phyloP scores from a whole-genome alignment of 2,888 invertebrate species.

The Lathronympha strigana region DNA sequence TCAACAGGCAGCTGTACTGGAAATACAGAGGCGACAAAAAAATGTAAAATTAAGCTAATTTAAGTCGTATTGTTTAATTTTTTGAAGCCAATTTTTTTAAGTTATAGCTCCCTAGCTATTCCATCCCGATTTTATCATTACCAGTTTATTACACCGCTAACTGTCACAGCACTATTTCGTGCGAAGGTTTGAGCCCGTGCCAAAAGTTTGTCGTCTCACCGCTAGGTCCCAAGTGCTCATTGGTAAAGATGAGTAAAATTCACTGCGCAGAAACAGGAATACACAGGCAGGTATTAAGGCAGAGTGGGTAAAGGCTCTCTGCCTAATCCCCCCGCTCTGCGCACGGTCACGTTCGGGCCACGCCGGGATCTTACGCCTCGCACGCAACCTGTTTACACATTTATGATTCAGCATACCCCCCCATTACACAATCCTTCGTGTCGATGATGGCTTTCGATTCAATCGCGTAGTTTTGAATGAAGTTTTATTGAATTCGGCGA shows the following conservation, averaged over 20 bases:
- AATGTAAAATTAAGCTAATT: too few species aligned
- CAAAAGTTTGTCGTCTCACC: too few species aligned
- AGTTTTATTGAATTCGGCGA: constrained; percentile 25
- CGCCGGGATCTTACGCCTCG: constrained; percentile 51
- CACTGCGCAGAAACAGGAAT: constrained; percentile 16
- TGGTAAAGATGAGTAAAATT: background rate
- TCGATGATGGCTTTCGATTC: constrained; percentile 30
- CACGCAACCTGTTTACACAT: constrained; percentile 43
- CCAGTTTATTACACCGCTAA: too few species aligned
- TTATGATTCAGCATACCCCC: constrained; percentile 40
- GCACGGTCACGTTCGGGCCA: constrained; percentile 58
- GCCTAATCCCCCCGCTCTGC: constrained; percentile 53
- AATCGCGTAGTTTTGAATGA: constrained; percentile 32
- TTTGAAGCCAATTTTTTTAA: too few species aligned
- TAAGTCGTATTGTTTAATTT: too few species aligned
- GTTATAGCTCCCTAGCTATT: too few species aligned
- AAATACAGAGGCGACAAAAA: too few species aligned
- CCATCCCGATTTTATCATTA: too few species aligned
- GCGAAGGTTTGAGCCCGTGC: too few species aligned
- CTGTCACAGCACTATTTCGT: too few species aligned
- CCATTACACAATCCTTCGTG: constrained; percentile 35
- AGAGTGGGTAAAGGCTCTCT: constrained; percentile 44
- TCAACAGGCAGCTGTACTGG: too few species aligned
- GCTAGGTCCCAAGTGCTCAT: too few species aligned
- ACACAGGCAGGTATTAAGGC: constrained; percentile 42